Base-by-base conservation (phyloP, 2,797 vertebrate species). In the Chaenodraco wilsoni region DNA sequence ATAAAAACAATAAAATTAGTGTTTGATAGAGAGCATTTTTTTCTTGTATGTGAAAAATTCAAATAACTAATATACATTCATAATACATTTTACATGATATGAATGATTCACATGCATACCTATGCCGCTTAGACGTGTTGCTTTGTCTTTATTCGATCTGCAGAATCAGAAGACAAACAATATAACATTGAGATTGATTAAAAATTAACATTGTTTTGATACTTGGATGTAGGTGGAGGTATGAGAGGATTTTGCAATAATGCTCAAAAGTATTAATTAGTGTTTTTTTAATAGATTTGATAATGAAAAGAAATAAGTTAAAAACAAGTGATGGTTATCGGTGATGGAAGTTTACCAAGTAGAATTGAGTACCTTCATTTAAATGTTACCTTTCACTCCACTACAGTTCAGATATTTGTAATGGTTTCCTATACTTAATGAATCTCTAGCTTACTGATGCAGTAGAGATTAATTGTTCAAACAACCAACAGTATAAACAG, bases 141-240 rank as follows among this genome's bases (percentile, higher is more conserved):
- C 96, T 85, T 96, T 99, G 79, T 97, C 97, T 87, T 84, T 95
- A 87, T 96, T 97, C 80, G 95, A 84, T 84, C 98, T 97, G 80
- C 3, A 61, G 27, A 10, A 44, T n/a, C 43, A 63, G 9, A 74
- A 13, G 82, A 65, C 67, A 16, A 65, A 17, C 13, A 27, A 12
- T 23, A 37, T 9, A 37, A 37, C 33, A 37, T 37, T 37, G 8
- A 37, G 33, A 37, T 37, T 37, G 33, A 37, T 37, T 37, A 37
- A 9, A 8, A 37, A 7, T 37, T 9, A 7, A 37, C 33, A 37
- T 37, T 37, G 33, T 37, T 37, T 37, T 37, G 6, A 37, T 37
- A 37, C 33, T 37, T 44, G 57, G 40, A 44, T 59, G 19, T 23
- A 16, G 57, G 10, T 40, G 13, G 40, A 19, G 23, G 23, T 15